Conservation (phyloP, 2,797 vertebrate genomes). For the Artibeus lituratus region DNA sequence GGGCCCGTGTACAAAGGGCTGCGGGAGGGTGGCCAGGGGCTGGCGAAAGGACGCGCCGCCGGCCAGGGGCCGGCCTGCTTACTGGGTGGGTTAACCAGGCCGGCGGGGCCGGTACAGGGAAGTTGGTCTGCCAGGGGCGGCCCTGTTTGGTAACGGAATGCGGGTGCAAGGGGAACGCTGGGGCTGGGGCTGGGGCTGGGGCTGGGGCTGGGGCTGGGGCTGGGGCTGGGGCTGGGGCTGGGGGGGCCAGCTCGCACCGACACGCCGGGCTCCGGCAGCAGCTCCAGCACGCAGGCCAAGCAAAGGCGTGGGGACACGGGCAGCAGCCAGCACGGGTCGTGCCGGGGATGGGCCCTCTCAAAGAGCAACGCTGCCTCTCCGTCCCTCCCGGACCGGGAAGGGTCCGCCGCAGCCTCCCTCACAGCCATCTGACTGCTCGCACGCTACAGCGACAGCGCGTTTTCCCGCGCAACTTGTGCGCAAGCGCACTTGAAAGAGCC, state of each 20-base stretch:
- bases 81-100: no score
- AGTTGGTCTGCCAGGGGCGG: background rate
- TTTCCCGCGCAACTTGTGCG: constrained; percentile 49
- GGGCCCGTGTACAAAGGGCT: background rate
- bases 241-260: constrained; percentile 80
- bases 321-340: constrained; percentile 85
- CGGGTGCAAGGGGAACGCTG: no score
- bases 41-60: background rate
- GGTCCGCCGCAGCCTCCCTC: background rate
- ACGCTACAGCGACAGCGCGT: fast-evolving
- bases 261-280: constrained; percentile 81
- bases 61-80: fast-evolving
- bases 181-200: no score
- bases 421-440: background rate
- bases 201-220: no score
- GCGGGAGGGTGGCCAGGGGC: background rate
- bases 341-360: constrained; percentile 81
- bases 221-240: background rate
- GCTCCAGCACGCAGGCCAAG: constrained; percentile 89
- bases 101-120: fast-evolving
- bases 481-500: constrained; percentile 12
- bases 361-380: constrained; percentile 48
- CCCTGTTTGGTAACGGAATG: background rate
- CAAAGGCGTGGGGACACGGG: constrained; percentile 81
- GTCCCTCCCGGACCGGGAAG: fast-evolving